These are phyloP conservation scores for Agelas oroides DNA, from an alignment of 37 sponge, comb jelly and placozoan genomes.

Conservation along the genomic window DNA sequence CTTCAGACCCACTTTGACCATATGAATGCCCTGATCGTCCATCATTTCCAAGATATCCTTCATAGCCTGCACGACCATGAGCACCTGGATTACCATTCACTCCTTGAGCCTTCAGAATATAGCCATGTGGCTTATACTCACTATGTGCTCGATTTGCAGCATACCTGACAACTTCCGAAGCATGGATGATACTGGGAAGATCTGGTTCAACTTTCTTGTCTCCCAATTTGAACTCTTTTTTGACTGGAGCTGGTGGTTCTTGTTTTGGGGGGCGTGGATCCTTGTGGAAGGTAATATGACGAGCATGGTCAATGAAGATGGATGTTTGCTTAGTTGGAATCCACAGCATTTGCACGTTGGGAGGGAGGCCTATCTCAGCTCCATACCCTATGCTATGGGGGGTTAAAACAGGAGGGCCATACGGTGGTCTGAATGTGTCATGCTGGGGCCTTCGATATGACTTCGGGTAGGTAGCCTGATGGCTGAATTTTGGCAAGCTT, in stretches of 20 bases:
- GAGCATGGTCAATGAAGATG: constrained; percentile 66
- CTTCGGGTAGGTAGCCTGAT: constrained; percentile 15
- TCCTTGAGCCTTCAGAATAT: constrained; percentile 17
- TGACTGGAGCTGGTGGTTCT: background rate
- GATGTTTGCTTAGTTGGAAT: constrained; percentile 46
- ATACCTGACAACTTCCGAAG: background rate
- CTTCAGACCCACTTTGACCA: constrained; percentile 37
- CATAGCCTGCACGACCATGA: background rate
- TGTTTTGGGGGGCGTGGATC: constrained; percentile 65
- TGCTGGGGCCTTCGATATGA: constrained; percentile 39
- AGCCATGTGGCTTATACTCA: constrained; percentile 43
- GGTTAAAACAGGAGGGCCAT: constrained; percentile 57
- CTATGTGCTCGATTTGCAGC: constrained; percentile 33
- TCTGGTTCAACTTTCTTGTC: background rate
- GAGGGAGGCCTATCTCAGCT: constrained; percentile 52
- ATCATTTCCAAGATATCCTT: background rate
- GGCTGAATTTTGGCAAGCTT: constrained; percentile 28
- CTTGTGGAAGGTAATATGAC: constrained; percentile 41
- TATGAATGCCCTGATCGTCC: no score
- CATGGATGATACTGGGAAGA: constrained; percentile 3
- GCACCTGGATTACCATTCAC: constrained; percentile 38
- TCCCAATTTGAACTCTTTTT: constrained; percentile 13
- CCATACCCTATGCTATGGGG: constrained; percentile 77
- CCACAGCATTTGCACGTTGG: constrained; percentile 68
- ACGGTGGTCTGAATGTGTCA: constrained; percentile 77